phyloP scores from a whole-genome alignment of 2,113 vertebrate species.

The Cephalophus harveyi region DNA sequence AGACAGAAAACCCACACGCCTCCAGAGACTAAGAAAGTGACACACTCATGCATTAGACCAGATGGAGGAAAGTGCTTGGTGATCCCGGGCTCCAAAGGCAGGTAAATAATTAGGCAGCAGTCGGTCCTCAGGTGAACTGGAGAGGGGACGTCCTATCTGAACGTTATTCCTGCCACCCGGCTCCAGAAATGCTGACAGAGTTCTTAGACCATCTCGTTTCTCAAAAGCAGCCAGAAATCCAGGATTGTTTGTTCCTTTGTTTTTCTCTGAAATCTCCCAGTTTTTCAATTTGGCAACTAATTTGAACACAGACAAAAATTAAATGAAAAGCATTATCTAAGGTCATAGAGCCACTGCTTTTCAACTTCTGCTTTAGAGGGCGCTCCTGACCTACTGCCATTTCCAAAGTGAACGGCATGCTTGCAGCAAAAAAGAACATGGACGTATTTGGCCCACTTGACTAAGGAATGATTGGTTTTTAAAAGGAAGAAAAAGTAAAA shows the following conservation, averaged over 20 bases:
- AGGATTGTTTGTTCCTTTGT: background rate
- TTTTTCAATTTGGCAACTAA: background rate
- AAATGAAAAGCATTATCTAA: background rate
- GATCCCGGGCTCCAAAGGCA: background rate
- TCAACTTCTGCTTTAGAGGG: background rate
- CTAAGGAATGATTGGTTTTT: background rate
- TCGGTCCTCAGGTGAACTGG: background rate
- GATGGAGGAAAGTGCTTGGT: background rate
- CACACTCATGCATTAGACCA: background rate
- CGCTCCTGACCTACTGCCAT: background rate
- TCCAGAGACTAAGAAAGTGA: background rate
- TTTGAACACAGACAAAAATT: background rate
- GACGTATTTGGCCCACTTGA: background rate
- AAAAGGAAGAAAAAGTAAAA: background rate
- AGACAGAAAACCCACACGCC: background rate
- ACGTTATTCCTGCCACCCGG: background rate
- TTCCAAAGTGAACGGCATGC: background rate
- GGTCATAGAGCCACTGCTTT: background rate
- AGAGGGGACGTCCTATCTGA: rapidly evolving
- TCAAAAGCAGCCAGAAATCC: background rate
- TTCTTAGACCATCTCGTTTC: background rate
- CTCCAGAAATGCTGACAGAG: background rate
- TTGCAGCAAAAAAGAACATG: background rate
- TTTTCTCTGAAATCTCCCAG: background rate
- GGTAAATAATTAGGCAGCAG: background rate